A percentile compares a stretch with the other conserved stretches of the same genome.
Evolutionary conservation across 37 sponge, comb jelly and placozoan species (phyloP).

Genomic region (Aplysina aerophoba): DNA sequence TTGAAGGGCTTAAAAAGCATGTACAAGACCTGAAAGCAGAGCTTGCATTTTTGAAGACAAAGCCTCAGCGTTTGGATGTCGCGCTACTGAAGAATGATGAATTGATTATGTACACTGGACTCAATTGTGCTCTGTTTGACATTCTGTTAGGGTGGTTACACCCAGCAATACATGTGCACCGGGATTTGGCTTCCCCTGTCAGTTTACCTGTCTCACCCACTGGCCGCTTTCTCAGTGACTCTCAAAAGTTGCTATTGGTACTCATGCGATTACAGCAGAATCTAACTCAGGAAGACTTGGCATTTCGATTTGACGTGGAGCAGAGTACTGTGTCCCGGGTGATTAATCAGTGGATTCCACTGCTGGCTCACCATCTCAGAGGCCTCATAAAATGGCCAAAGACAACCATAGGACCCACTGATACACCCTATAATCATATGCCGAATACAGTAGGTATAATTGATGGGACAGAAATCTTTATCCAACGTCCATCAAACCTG

Average conservation of each 20-base stretch:
- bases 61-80: too few relatives aligned
- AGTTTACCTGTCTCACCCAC: too few relatives aligned
- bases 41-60: too few relatives aligned
- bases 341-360: conserved; percentile 25
- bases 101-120: too few relatives aligned
- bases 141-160: too few relatives aligned
- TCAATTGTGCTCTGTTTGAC: too few relatives aligned
- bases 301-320: conserved; percentile 25
- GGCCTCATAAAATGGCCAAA: conserved; percentile 32
- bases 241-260: conserved; percentile 39
- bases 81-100: too few relatives aligned
- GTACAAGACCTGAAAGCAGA: too few relatives aligned
- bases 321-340: conserved; percentile 37
- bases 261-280: conserved; percentile 29
- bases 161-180: too few relatives aligned
- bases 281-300: conserved; percentile 30
- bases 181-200: too few relatives aligned
- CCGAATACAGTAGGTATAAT: conserved; percentile 21
- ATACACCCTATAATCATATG: conserved; percentile 9
- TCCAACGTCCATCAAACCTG: background rate
- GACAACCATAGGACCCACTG: conserved; percentile 8
- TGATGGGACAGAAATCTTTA: conserved; percentile 17
- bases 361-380: conserved; percentile 22
- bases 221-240: too few relatives aligned
- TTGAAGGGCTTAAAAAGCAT: too few relatives aligned